phyloP scores from a whole-genome alignment of 2,113 vertebrate genomes.

The Nesospiza acunhae region DNA sequence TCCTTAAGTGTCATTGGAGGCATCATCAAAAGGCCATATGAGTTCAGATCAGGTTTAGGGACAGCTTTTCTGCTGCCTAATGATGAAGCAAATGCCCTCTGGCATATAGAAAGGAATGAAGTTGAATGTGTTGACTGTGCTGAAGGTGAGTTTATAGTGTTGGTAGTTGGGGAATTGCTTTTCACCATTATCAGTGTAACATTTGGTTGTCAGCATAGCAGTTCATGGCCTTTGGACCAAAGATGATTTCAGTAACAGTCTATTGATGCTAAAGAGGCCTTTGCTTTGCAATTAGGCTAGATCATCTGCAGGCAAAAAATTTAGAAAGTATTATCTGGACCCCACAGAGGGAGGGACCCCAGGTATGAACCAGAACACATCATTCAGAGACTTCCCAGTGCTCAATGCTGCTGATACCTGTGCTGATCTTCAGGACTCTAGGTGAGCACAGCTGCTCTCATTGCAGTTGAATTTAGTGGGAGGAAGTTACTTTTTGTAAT shows the following conservation, averaged over 20 bases:
- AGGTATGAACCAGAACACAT: background rate
- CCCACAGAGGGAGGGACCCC: accelerated
- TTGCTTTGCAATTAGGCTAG: background rate
- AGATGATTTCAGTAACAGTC: background rate
- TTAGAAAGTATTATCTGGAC: background rate
- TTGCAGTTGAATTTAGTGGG: background rate
- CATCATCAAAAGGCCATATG: background rate
- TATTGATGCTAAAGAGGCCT: background rate
- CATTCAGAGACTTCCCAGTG: background rate
- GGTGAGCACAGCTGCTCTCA: background rate
- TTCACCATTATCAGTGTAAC: background rate
- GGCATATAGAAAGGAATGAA: background rate
- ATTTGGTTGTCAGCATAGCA: background rate
- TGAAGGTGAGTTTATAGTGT: background rate
- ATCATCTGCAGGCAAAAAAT: background rate
- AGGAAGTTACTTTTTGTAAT: background rate
- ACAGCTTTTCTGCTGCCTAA: background rate
- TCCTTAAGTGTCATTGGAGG: background rate
- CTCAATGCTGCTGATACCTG: background rate
- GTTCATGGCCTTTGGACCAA: background rate
- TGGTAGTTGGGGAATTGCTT: background rate
- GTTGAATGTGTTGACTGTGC: background rate
- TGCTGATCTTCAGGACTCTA: background rate
- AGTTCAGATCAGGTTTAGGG: background rate
- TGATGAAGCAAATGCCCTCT: background rate